These are phyloP conservation scores for Brachynemurus nebulosus DNA, from an alignment of 2,888 invertebrate species.

Conservation along the genomic window DNA sequence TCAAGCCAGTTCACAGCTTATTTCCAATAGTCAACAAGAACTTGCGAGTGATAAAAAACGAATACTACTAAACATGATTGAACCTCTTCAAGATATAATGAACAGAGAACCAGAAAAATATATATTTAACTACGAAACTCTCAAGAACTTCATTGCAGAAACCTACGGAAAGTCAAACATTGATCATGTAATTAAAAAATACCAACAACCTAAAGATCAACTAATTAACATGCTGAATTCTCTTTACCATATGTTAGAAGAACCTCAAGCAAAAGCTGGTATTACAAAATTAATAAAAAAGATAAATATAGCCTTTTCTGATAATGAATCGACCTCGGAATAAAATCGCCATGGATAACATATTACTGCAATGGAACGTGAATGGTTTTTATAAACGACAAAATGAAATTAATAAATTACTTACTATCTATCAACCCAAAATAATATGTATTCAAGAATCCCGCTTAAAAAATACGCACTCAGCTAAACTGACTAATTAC, in stretches of 20 bases:
- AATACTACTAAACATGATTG: too few species aligned
- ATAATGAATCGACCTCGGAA: not conserved
- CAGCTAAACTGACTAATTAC: not conserved
- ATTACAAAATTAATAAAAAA: not conserved
- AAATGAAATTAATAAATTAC: slow-evolving; percentile 3
- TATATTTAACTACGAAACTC: too few species aligned
- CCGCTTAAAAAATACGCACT: not conserved
- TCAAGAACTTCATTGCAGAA: too few species aligned
- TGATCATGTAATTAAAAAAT: too few species aligned
- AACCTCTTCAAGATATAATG: too few species aligned
- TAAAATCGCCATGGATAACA: not conserved
- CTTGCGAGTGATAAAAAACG: too few species aligned
- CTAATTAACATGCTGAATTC: not conserved
- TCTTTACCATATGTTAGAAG: not conserved
- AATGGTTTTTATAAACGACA: not conserved
- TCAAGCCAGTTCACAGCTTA: too few species aligned
- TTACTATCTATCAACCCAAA: not conserved
- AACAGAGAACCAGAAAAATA: too few species aligned
- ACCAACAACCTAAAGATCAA: not conserved
- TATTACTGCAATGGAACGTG: not conserved
- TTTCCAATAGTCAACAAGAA: too few species aligned
- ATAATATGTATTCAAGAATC: slow-evolving; percentile 7
- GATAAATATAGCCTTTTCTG: not conserved
- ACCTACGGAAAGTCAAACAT: too few species aligned
- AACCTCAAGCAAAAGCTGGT: not conserved